A percentile compares a stretch with the other conserved stretches of the same genome.
These are phyloP conservation scores for Callosobruchus maculatus DNA, from an alignment of 2,888 invertebrate species.

Conservation along the genomic window DNA sequence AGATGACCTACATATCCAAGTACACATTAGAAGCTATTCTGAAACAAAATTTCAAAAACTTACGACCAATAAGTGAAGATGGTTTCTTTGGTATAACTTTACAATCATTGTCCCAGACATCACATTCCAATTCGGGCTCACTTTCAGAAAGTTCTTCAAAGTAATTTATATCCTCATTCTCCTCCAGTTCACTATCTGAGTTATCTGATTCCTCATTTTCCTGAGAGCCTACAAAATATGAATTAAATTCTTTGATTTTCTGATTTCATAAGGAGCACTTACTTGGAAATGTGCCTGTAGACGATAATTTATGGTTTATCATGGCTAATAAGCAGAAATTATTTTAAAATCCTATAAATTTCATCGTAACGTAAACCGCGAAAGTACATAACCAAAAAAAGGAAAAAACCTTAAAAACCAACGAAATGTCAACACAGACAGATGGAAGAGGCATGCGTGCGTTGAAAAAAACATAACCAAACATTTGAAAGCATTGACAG, in stretches of 20 bases:
- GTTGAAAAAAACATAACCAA: too few relatives aligned
- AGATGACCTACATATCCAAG: slow-evolving; percentile 34
- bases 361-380: neutral
- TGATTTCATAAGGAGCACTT: neutral
- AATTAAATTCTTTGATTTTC: neutral
- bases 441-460: too few relatives aligned
- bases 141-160: slow-evolving; percentile 35
- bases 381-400: neutral
- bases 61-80: slow-evolving; percentile 26
- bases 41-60: slow-evolving; percentile 8
- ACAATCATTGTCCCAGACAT: slow-evolving; percentile 41
- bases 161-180: slow-evolving; percentile 18
- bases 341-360: neutral
- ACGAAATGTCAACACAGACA: too few relatives aligned
- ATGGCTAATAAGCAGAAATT: neutral
- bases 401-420: too few relatives aligned
- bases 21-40: neutral
- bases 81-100: slow-evolving; percentile 20
- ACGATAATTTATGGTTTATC: neutral
- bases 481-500: too few relatives aligned
- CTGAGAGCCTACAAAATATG: neutral
- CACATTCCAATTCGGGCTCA: slow-evolving; percentile 41
- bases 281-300: neutral
- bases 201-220: neutral
- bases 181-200: slow-evolving; percentile 13